Conservation (phyloP, 2,888 invertebrate species). For the Perdita meconis region DNA sequence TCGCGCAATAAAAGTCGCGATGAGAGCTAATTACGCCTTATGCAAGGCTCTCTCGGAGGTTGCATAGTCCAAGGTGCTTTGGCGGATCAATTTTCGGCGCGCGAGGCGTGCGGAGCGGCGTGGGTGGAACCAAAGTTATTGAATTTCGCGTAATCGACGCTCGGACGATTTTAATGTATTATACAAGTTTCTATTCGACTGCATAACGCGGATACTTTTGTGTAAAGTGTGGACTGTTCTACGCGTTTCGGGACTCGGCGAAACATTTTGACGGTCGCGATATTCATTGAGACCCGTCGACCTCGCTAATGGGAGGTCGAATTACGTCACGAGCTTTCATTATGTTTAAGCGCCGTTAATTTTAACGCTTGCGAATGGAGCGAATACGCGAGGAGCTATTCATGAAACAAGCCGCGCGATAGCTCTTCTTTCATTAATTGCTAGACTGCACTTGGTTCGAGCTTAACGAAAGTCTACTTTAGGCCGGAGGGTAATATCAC, state of each 20-base stretch:
- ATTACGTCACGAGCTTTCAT: not conserved
- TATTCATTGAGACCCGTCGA: not conserved
- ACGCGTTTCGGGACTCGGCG: too few relatives aligned
- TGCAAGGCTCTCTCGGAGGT: not conserved
- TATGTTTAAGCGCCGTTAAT: slow-evolving; percentile 6
- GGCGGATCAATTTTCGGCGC: not conserved
- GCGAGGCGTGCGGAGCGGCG: too few relatives aligned
- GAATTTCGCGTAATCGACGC: too few relatives aligned
- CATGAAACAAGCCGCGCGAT: not conserved
- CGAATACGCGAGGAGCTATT: not conserved
- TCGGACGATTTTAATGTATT: too few relatives aligned
- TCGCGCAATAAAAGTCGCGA: slow-evolving; percentile 15
- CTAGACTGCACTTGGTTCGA: not conserved
- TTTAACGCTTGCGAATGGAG: slow-evolving; percentile 3
- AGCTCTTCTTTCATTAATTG: slow-evolving; percentile 6
- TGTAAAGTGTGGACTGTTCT: too few relatives aligned
- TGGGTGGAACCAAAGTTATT: too few relatives aligned
- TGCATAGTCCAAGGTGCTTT: too few relatives aligned
- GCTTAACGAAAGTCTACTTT: slow-evolving; percentile 14
- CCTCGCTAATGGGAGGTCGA: too few relatives aligned
- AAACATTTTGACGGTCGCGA: not conserved
- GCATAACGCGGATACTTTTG: too few relatives aligned
- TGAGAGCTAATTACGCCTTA: slow-evolving; percentile 18
- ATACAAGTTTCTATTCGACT: too few relatives aligned
- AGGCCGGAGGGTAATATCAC: slow-evolving; percentile 19